Base-by-base conservation (phyloP, 2,797 vertebrate genomes). In the Vespertilio murinus region DNA sequence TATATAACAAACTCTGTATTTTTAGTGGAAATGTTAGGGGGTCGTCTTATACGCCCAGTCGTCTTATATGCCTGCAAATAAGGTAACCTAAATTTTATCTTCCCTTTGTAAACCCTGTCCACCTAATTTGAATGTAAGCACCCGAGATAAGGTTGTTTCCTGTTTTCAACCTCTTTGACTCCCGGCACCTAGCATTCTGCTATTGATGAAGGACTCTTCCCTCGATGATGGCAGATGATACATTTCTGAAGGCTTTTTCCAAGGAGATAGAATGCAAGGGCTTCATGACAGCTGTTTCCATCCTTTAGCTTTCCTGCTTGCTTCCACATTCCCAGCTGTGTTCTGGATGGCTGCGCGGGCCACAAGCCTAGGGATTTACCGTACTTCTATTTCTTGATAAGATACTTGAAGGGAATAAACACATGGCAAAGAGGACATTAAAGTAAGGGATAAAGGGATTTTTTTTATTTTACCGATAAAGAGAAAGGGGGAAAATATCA, bases 331-430 rank as follows among this genome's bases (percentile, higher is more conserved):
- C 95, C 80, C 95, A 96, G 96, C 96, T 97, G 94, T 92, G 95
- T 96, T 95, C 96, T 96, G 65, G 69, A 95, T 81, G 79, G 88
- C 5, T 83, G 91, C 49, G 86, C 75, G 1, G 25, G 82, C 80
- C 86, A 94, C 93, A 97, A 96, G 95, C 91, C 97, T 90, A 81
- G 96, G 96, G 97, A 97, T 97, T 96, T 97, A 95, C 87, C 95
- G 95, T 96, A 95, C 97, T 97, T 95, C 96, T 96, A 95, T 95
- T 96, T 95, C 96, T 96, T 95, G 96, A 95, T 96, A 97, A 97
- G 96, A 90, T 95, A 95, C 96, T 95, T 95, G 93, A 93, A 94
- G 84, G 92, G 90, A 97, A 96, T 96, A 95, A 97, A 94, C 96
- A 97, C 94, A 82, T 95, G 90, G 84, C 95, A 97, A 96, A 96